These are phyloP conservation scores for Addax nasomaculatus DNA, from an alignment of 2,113 vertebrate species.

Conservation along the genomic window DNA sequence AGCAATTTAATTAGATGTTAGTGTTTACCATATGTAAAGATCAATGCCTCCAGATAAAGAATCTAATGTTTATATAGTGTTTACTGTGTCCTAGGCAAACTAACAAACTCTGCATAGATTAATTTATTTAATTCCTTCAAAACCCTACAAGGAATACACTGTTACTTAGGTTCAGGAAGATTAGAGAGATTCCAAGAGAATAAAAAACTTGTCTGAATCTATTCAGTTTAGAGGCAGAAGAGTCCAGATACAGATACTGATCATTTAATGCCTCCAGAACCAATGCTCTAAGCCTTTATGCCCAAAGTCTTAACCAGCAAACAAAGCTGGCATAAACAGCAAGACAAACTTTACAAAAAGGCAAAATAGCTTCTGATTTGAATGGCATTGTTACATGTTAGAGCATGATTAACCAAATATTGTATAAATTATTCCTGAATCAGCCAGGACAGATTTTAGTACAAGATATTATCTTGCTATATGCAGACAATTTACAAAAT, in stretches of 20 bases:
- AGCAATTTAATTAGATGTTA: neutral
- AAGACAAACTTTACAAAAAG: neutral
- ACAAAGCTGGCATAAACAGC: neutral
- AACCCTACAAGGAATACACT: neutral
- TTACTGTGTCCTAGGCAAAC: neutral
- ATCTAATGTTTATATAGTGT: neutral
- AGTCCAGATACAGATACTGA: too few species aligned
- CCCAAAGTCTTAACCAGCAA: neutral
- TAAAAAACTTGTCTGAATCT: neutral
- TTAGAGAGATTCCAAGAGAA: neutral
- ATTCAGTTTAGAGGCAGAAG: neutral
- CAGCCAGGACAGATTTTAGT: neutral
- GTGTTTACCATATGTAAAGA: neutral
- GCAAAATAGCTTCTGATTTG: neutral
- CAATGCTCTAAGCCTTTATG: neutral
- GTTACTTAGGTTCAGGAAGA: neutral
- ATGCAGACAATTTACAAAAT: neutral
- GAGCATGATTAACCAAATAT: neutral
- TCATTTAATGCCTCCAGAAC: neutral
- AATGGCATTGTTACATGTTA: neutral
- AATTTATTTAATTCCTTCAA: neutral
- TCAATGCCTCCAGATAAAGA: neutral
- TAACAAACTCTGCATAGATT: neutral
- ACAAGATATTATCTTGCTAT: neutral
- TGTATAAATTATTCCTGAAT: neutral